Evolutionary conservation across 2,888 invertebrate genomes (phyloP), one percentile per base, ranked within the genome.

Genomic region (Eretmocerus hayati): DNA sequence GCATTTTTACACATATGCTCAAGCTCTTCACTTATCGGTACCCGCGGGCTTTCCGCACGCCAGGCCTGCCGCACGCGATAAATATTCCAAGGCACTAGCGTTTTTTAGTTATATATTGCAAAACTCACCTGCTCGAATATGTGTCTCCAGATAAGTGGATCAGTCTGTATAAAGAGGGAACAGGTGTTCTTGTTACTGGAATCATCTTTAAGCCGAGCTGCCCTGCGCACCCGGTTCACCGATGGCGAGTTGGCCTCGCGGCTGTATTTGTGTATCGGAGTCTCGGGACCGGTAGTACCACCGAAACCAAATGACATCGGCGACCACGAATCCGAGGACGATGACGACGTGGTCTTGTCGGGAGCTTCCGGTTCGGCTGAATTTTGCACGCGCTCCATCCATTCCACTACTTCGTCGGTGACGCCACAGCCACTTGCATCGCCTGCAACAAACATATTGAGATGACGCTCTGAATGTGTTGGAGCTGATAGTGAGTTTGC

Each of bases 141-240:
- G 70, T 95, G 92, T 66, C 87, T 82, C 93, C 96, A 99, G 71
- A 99, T 88, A 59, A 94, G 83, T 58, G 97, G 96, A 77, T 99
- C 99, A 19, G 99, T 96, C 75, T 97, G 95, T 73, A 99, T 91
- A 73, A 88, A 96, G 57, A 97, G 81, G 47, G 93, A 91, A 73
- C 96, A 97, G 49, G 94, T 90, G 73, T 90, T 90, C 61, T 83
- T 84, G 66, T 83, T 84, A 61, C 83, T 84, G 67, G 82, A 84
- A 68, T 87, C 81, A 60, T 84, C 86, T 58, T 81, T 78, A 53
- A 79, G 69, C 49, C 77, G 70, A 31, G 80, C 73, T 21, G 80
- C 81, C 46, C 83, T 75, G 52, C 77, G 53, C 37, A 48, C 41
- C n/a, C 47, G 43, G 23, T 9, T 75, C 58, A n/a, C 18, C 26